phyloP scores from a whole-genome alignment of 2,888 invertebrate species.

The Lingula anatina region DNA sequence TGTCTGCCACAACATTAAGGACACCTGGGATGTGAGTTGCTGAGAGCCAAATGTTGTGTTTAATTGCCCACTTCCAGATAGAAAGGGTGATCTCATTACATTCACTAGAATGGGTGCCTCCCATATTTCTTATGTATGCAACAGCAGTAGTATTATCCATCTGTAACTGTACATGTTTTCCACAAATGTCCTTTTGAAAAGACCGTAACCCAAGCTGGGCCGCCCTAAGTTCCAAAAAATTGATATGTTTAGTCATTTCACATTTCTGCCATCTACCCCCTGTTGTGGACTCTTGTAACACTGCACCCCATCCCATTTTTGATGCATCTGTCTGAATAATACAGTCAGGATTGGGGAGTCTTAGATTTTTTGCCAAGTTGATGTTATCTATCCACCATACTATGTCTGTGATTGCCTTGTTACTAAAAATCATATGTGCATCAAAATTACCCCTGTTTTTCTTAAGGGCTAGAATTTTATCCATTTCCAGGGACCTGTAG shows the following conservation, averaged over 20 bases:
- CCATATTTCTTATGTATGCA: conserved; percentile 10
- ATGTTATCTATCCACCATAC: conserved; percentile 14
- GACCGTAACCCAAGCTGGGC: conserved; percentile 6
- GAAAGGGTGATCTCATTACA: conserved; percentile 1
- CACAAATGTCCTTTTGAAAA: conserved; percentile 1
- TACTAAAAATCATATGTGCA: conserved; percentile 6
- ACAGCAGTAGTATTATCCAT: conserved; percentile 10
- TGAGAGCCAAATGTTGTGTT: conserved; percentile 4
- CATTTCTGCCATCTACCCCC: conserved; percentile 12
- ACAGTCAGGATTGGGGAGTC: neutral
- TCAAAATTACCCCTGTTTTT: conserved; percentile 9
- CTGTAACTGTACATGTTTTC: conserved; percentile 8
- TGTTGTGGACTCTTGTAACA: neutral
- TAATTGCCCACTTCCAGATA: conserved; percentile 6
- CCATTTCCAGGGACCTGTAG: conserved; percentile 13
- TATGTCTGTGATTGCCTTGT: conserved; percentile 2
- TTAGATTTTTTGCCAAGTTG: neutral
- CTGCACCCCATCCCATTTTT: conserved; percentile 9
- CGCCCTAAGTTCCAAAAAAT: conserved; percentile 11
- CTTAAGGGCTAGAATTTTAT: conserved; percentile 8
- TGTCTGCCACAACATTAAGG: conserved; percentile 2
- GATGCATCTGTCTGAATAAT: conserved; percentile 10
- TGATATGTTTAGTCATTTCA: too few species aligned
- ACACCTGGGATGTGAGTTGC: conserved; percentile 4
- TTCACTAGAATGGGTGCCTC: neutral